Conservation (phyloP, 2,113 vertebrate genomes). For the Laticauda colubrina region DNA sequence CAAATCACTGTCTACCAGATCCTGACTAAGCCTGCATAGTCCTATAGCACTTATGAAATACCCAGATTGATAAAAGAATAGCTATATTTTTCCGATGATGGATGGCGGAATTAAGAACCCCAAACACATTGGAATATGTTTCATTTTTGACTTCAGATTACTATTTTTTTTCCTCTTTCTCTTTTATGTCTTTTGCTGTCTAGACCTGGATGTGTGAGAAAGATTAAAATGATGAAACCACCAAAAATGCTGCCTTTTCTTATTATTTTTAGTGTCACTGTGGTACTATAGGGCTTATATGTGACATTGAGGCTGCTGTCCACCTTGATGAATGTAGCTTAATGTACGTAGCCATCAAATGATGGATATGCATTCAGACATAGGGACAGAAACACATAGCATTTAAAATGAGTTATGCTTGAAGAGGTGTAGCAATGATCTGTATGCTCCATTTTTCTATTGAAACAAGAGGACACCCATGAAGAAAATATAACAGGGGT, state of each 20-base stretch:
- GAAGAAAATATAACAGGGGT: neutral
- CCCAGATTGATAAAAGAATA: conserved; percentile 28
- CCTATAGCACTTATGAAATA: neutral
- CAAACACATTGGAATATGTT: conserved; percentile 64
- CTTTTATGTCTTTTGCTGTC: neutral
- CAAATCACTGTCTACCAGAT: neutral
- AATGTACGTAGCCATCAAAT: neutral
- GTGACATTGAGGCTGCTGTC: neutral
- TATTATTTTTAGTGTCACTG: neutral
- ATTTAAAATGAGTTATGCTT: neutral
- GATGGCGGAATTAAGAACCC: conserved; percentile 41
- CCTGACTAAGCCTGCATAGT: neutral
- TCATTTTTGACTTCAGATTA: conserved; percentile 56
- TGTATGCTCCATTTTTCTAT: neutral
- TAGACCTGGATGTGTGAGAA: neutral
- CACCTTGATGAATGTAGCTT: neutral
- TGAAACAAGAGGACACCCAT: neutral
- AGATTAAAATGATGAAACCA: neutral
- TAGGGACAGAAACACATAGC: neutral
- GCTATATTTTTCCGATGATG: conserved; percentile 30
- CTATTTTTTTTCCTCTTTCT: conserved; percentile 38
- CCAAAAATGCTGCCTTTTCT: neutral
- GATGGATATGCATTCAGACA: neutral
- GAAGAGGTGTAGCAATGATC: neutral
- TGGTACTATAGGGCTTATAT: neutral